phyloP scores from a whole-genome alignment of 1,140 invertebrate species.

The Aphelinus atriplicis region DNA sequence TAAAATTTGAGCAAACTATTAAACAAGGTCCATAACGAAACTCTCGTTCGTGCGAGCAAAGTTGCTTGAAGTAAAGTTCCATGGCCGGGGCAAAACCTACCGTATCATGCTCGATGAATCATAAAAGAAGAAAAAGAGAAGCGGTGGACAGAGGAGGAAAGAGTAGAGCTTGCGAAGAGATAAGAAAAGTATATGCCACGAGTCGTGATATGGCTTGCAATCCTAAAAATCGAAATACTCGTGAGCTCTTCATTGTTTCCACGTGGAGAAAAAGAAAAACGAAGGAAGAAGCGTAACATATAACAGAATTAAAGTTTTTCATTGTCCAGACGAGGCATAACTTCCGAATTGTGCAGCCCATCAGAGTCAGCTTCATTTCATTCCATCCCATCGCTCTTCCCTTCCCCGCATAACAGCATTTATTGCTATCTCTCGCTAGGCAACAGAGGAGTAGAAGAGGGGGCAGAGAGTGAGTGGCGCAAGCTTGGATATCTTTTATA shows the following conservation, averaged over 20 bases:
- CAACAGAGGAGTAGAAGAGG: slow-evolving; percentile 7
- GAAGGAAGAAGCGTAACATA: slow-evolving; percentile 21
- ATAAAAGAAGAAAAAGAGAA: slow-evolving; percentile 10
- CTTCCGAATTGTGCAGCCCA: slow-evolving; percentile 16
- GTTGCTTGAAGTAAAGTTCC: slow-evolving; percentile 22
- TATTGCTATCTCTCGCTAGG: slow-evolving; percentile 37
- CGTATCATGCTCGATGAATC: slow-evolving; percentile 21
- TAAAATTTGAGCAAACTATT: slow-evolving; percentile 22
- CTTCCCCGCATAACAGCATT: slow-evolving; percentile 17
- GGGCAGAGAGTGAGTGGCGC: background rate
- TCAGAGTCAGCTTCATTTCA: slow-evolving; percentile 20
- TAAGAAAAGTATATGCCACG: slow-evolving; percentile 15
- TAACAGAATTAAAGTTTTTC: slow-evolving; percentile 38
- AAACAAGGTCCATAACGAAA: slow-evolving; percentile 24
- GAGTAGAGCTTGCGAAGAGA: background rate
- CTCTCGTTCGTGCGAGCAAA: slow-evolving; percentile 7
- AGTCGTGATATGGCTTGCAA: background rate
- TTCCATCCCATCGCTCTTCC: slow-evolving; percentile 24
- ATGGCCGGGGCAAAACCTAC: background rate
- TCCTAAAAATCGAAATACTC: slow-evolving; percentile 20
- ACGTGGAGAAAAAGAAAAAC: slow-evolving; percentile 1
- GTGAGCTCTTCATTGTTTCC: slow-evolving; percentile 24
- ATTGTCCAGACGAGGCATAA: slow-evolving; percentile 27
- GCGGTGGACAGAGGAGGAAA: background rate
- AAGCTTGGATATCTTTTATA: slow-evolving; percentile 49